These are phyloP conservation scores for Halesus radiatus DNA, from an alignment of 1,140 invertebrate species.

Conservation along the genomic window DNA sequence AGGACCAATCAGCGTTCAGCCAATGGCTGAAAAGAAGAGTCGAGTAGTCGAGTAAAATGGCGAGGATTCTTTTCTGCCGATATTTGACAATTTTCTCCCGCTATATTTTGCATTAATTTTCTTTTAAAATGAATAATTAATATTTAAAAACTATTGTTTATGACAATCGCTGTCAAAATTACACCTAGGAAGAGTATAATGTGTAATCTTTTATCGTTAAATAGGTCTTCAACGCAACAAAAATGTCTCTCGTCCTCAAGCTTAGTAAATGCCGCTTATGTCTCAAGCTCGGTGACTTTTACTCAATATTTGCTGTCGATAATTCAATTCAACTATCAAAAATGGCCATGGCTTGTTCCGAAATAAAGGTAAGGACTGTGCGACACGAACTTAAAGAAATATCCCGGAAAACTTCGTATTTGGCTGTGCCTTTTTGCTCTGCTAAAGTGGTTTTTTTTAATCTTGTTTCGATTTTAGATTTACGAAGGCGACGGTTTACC, in stretches of 20 bases:
- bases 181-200: constrained; percentile 27
- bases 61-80: constrained; percentile 14
- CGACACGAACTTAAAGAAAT: too few relatives aligned
- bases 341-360: constrained; percentile 73
- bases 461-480: constrained; percentile 59
- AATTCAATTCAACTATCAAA: constrained; percentile 70
- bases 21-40: constrained; percentile 7
- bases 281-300: constrained; percentile 70
- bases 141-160: constrained; percentile 7
- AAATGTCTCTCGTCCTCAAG: constrained; percentile 51
- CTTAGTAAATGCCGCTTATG: constrained; percentile 70
- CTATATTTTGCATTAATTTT: constrained; percentile 18
- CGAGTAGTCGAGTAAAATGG: constrained; percentile 26
- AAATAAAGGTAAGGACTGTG: constrained; percentile 65
- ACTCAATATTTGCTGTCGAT: constrained; percentile 69
- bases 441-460: not conserved
- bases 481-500: constrained; percentile 68
- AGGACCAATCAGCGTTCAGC: constrained; percentile 2
- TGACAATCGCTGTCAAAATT: not conserved
- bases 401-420: not conserved
- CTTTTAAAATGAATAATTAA: constrained; percentile 7
- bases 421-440: not conserved
- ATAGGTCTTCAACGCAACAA: constrained; percentile 38
- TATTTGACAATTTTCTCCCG: constrained; percentile 17
- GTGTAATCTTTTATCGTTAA: constrained; percentile 34